A percentile compares a stretch with the other conserved stretches of the same genome.
phyloP scores from a whole-genome alignment of 2,113 vertebrate species.

The Theristicus caerulescens region DNA sequence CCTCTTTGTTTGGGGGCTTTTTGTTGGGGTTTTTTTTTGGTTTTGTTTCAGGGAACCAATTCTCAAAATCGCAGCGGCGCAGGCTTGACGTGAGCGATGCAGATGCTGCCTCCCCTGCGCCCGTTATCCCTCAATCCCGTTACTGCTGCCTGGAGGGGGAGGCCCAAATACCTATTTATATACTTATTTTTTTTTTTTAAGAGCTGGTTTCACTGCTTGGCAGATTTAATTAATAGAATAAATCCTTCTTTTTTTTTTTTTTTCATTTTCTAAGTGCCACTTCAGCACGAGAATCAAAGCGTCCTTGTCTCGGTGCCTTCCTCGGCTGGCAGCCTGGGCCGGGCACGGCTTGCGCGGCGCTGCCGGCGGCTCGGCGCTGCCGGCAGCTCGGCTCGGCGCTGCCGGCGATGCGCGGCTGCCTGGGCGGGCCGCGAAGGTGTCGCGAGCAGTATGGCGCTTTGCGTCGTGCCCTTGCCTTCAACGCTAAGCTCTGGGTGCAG shows the following conservation, averaged over 20 bases:
- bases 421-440: neutral
- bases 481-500: neutral
- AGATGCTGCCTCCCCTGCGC: neutral
- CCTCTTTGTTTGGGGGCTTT: slow-evolving; percentile 14
- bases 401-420: neutral
- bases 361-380: neutral
- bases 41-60: slow-evolving; percentile 35
- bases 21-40: neutral
- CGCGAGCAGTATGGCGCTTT: neutral
- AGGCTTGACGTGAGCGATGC: neutral
- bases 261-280: neutral
- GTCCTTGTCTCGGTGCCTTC: neutral
- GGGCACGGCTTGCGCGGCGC: neutral
- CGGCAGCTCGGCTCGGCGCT: neutral
- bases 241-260: neutral
- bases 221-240: neutral
- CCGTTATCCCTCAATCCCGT: neutral
- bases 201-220: neutral
- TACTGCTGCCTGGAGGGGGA: neutral
- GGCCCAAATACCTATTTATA: neutral
- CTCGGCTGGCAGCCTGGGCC: neutral
- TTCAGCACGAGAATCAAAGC: neutral
- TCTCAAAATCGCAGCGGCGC: neutral
- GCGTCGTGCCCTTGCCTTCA: neutral
- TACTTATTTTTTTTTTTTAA: rapidly evolving